Base-by-base conservation (phyloP, 1,140 invertebrate genomes). In the Drosophila hydei region DNA sequence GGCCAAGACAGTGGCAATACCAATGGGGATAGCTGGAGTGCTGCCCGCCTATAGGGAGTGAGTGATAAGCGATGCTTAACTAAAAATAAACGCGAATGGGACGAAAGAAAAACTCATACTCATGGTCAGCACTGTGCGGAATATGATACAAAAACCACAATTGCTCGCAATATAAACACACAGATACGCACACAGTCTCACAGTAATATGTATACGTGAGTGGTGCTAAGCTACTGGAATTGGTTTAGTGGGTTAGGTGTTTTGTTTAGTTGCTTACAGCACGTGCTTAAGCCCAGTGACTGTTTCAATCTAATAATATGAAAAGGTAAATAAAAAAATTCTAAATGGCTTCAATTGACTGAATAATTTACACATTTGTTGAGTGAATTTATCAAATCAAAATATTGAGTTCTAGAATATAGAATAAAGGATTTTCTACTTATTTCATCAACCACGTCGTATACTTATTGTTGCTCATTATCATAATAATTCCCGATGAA, bases 61-160 rank as follows among this genome's bases (percentile, higher is more conserved):
- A 60, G 60, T 65, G 73, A 75, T 75, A 75, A 75, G 73, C 73
- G 43, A 59, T 56, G 56, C 72, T 75, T 75, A 68, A 58, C 73
- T 75, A 75, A 67, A 75, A 75, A 72, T 72, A 75, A 74, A 62
- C 48, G 51, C 70, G 30, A 51, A 7, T 33, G 27, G 11, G 7
- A 9, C 14, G 36, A 59, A 33, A 12, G 30, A 33, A 11, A 73
- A 73, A 50, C 72, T 56, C 63, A 48, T 47, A 69, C 58, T 73
- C 70, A 73, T 68, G 73, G 42, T 21, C 62, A 38, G 36, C 68
- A 71, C 51, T 72, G 62, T 52, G 30, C 27, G 69, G 65, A 72
- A 72, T 67, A 12, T 40, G 55, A 72, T 72, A 60, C 30, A 38
- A 59, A 67, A 67, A 47, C 69, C 62, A 33, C 62, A 67, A 72